Evolutionary conservation across 30 jellyfish, hydroid and myxozoan species (phyloP).

Genomic region (Aurelia coerulea): DNA sequence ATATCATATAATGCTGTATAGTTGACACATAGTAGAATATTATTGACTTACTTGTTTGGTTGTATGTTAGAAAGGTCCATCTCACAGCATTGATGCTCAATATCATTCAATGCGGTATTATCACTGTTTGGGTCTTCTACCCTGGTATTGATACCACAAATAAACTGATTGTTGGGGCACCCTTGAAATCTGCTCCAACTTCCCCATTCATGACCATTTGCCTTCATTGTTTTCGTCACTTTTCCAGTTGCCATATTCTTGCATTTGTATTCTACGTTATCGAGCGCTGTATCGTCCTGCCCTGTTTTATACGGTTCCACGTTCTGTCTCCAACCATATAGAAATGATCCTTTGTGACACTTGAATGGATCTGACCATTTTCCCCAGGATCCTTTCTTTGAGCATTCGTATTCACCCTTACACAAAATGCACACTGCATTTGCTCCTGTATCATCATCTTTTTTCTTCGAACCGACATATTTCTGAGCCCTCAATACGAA

Average conservation of each 20-base stretch:
- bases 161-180: conserved; percentile 12
- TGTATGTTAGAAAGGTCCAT: no score
- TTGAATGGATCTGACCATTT: conserved; percentile 4
- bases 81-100: no score
- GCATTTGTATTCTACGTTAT: conserved; percentile 53
- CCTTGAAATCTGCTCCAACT: not conserved
- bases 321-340: conserved; percentile 50
- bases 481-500: conserved; percentile 6
- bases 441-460: conserved; percentile 14
- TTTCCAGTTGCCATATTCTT: conserved; percentile 13
- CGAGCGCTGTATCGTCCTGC: conserved; percentile 48
- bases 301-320: no score
- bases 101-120: no score
- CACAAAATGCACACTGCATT: not conserved
- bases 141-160: not conserved
- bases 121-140: no score
- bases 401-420: conserved; percentile 6
- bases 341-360: conserved; percentile 28
- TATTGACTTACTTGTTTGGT: no score
- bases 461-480: no score
- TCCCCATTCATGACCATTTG: conserved; percentile 13
- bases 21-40: no score
- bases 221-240: conserved; percentile 3
- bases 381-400: conserved; percentile 42
- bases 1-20: no score